Base-by-base conservation (phyloP, 2,888 invertebrate species). In the Heliconius aoede region DNA sequence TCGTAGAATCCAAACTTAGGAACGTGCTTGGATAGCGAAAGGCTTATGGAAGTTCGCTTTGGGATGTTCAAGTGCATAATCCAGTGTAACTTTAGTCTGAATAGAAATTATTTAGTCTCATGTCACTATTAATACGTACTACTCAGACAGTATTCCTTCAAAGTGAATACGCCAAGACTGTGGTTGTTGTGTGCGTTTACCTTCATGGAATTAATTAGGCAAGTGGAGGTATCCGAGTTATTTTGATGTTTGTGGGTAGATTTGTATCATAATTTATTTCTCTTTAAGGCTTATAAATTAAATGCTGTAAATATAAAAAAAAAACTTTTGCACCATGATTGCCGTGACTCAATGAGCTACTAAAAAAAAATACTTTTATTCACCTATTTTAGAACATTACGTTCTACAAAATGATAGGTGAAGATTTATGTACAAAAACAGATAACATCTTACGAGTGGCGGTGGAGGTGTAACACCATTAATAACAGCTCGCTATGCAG, bases 1-100 rank as follows among this genome's bases (percentile, higher is more conserved):
- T 83, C 79, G 77, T 77, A 81, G 83, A 82, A 84, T 78, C 81
- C 81, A 77, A 82, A 81, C 80, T 82, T 79, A 80, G 80, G 80
- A 75, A 80, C 80, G 75, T 82, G 80, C 80, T 76, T 75, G 76
- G 73, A 74, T 79, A 80, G 74, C 76, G 73, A 72, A 76, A 71
- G 65, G 76, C 78, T 79, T 80, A 77, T 74, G 74, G 76, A 79
- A 81, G 74, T 78, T 77, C 68, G 76, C 77, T 77, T 72, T 61
- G 73, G 72, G 67, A 71, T 75, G 26, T 75, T 75, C 75, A 71
- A 64, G 71, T 75, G 64, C 75, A 75, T 75, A 75, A 71, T 75
- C 61, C 62, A 61, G 71, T 46, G 69, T 75, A 75, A 75, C 75
- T 75, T 71, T 55, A 75, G 64, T 75, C 71, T 75, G 26, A 75